Evolutionary conservation across 35 echinoderm and acorn worm species (phyloP).

Genomic region (Apostichopus californicus): DNA sequence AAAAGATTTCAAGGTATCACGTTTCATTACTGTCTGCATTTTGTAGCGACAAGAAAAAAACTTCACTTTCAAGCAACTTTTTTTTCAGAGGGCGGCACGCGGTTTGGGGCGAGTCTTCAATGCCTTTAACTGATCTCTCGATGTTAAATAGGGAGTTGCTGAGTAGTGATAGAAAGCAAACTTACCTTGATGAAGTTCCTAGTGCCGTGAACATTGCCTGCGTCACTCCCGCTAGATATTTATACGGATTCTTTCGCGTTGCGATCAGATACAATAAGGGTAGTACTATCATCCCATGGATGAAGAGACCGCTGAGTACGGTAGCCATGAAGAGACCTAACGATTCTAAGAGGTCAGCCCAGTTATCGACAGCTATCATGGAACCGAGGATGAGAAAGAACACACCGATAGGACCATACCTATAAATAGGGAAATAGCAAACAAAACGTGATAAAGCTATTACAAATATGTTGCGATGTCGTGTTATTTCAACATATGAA

Average conservation of each 20-base stretch:
- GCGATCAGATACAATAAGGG: slow-evolving; percentile 68
- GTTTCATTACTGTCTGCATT: too few species aligned
- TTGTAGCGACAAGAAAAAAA: too few species aligned
- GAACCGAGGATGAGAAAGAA: slow-evolving; percentile 88
- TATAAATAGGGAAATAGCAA: neutral
- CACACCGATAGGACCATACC: slow-evolving; percentile 77
- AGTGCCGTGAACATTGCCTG: slow-evolving; percentile 89
- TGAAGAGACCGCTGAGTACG: slow-evolving; percentile 69
- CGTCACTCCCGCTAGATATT: slow-evolving; percentile 60
- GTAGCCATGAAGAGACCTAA: slow-evolving; percentile 89
- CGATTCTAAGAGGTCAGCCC: slow-evolving; percentile 72
- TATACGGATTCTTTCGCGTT: slow-evolving; percentile 78
- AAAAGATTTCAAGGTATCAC: too few species aligned
- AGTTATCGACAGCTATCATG: slow-evolving; percentile 78
- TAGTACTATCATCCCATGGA: slow-evolving; percentile 84
- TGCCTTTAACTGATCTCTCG: too few species aligned
- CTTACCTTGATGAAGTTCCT: slow-evolving; percentile 94
- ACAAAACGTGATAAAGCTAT: neutral
- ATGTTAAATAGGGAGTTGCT: too few species aligned
- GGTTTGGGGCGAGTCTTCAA: too few species aligned
- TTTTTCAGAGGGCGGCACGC: too few species aligned
- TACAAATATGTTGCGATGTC: too few species aligned
- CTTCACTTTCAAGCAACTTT: too few species aligned
- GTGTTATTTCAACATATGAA: too few species aligned
- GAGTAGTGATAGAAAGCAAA: too few species aligned